Evolutionary conservation across 2,888 invertebrate species (phyloP).

Genomic region (Saturnia pavonia): DNA sequence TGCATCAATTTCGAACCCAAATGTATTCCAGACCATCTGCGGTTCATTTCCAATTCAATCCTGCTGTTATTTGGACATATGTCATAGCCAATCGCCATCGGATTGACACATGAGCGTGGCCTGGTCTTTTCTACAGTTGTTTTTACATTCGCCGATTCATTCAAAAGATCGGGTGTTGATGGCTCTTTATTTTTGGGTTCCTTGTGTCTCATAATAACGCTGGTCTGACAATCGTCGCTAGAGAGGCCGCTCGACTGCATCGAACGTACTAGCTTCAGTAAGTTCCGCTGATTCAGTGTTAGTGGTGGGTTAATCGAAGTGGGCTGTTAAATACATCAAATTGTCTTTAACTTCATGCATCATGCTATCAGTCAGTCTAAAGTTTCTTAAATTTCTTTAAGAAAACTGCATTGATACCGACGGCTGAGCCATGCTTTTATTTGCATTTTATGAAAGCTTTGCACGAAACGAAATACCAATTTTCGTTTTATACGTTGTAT

Average conservation of each 20-base stretch:
- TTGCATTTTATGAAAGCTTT: conserved; percentile 81
- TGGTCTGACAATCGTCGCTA: conserved; percentile 78
- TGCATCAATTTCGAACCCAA: conserved; percentile 87
- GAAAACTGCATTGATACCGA: conserved; percentile 50
- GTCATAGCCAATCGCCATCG: conserved; percentile 72
- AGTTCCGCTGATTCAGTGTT: conserved; percentile 82
- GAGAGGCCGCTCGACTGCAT: conserved; percentile 81
- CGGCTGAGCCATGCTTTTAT: conserved; percentile 61
- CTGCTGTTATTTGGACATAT: conserved; percentile 75
- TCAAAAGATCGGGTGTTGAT: conserved; percentile 82
- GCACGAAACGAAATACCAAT: conserved; percentile 67
- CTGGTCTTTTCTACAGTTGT: conserved; percentile 80
- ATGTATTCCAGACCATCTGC: conserved; percentile 88
- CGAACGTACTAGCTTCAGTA: conserved; percentile 81
- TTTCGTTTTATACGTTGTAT: conserved; percentile 61
- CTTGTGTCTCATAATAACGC: conserved; percentile 77
- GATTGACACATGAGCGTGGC: conserved; percentile 87
- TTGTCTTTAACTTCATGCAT: conserved; percentile 71
- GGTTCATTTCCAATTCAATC: conserved; percentile 76
- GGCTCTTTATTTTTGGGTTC: conserved; percentile 75
- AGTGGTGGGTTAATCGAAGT: conserved; percentile 80
- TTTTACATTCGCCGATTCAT: conserved; percentile 79
- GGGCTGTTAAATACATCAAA: conserved; percentile 81
- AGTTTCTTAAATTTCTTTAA: conserved; percentile 44
- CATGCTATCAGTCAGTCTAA: conserved; percentile 65